These are phyloP conservation scores for Sorex maritimensis DNA, from an alignment of 2,797 vertebrate genomes.

Conservation along the genomic window DNA sequence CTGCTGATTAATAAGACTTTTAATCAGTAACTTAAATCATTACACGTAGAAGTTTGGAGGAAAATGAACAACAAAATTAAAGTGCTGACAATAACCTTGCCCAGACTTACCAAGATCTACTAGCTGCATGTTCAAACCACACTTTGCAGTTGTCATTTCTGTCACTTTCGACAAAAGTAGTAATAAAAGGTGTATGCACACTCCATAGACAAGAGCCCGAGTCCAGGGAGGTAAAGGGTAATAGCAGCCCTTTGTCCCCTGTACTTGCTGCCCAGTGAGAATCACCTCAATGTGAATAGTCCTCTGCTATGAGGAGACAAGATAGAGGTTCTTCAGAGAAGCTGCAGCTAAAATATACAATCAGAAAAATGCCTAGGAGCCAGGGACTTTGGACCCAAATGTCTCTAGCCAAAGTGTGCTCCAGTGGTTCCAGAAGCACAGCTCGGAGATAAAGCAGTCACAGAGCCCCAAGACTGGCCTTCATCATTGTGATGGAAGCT, in stretches of 20 bases:
- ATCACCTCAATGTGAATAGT: not conserved
- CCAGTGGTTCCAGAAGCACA: not conserved
- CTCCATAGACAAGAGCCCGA: not conserved
- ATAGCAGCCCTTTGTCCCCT: not conserved
- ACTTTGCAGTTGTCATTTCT: not conserved
- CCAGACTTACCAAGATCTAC: not conserved
- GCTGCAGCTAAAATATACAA: not conserved
- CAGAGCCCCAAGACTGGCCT: not conserved
- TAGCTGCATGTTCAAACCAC: not conserved
- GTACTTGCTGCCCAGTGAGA: not conserved
- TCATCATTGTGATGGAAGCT: not conserved
- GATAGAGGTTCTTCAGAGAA: not conserved
- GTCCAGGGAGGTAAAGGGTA: not conserved
- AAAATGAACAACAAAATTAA: not conserved
- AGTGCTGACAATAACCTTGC: not conserved
- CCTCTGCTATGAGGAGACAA: not conserved
- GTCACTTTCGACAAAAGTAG: not conserved
- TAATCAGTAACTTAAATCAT: not conserved
- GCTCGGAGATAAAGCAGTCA: not conserved
- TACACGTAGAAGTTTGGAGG: not conserved
- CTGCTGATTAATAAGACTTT: not conserved
- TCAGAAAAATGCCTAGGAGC: not conserved
- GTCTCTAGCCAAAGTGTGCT: not conserved
- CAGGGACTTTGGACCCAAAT: accelerated
- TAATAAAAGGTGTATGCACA: not conserved